A percentile compares a stretch with the other conserved stretches of the same genome.
Evolutionary conservation across 23 tunicate genomes (phyloP).

Genomic region (Halocynthia roretzi): DNA sequence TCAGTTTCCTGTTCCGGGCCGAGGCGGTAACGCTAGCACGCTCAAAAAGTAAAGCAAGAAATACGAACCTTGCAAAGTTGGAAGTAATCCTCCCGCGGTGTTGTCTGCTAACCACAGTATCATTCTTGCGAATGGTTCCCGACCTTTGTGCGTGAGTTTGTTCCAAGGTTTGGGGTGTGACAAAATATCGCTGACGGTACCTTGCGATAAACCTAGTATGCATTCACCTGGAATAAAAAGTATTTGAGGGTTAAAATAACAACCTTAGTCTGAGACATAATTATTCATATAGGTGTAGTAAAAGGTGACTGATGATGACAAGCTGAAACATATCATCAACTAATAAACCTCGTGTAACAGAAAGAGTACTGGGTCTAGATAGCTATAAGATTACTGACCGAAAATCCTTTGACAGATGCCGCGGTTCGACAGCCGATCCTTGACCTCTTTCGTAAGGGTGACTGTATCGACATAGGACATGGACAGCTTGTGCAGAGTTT

Average conservation of each 20-base stretch:
- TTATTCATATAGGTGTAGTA: no score
- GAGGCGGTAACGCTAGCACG: no score
- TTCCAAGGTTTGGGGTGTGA: constrained; percentile 26
- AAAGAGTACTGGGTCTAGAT: no score
- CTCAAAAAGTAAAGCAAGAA: no score
- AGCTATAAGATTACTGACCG: constrained; percentile 1
- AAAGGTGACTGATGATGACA: background rate
- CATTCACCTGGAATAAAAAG: constrained; percentile 11
- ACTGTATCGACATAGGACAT: constrained; percentile 14
- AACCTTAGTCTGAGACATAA: background rate
- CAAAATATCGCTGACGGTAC: constrained; percentile 22
- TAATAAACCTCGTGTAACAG: background rate
- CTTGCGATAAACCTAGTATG: constrained; percentile 23
- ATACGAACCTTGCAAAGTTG: constrained; percentile 7
- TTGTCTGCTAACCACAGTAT: constrained; percentile 15
- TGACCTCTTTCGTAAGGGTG: constrained; percentile 13
- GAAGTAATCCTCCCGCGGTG: constrained; percentile 21
- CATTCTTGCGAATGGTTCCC: constrained; percentile 24
- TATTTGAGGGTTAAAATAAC: background rate
- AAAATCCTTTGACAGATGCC: constrained; percentile 23
- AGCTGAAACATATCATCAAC: background rate
- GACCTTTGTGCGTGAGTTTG: constrained; percentile 25
- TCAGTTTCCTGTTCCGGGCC: no score
- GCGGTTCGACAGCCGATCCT: constrained; percentile 2
- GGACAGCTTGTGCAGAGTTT: constrained; percentile 8